Evolutionary conservation across 2,113 vertebrate species (phyloP).

Genomic region (Xenopus borealis): DNA sequence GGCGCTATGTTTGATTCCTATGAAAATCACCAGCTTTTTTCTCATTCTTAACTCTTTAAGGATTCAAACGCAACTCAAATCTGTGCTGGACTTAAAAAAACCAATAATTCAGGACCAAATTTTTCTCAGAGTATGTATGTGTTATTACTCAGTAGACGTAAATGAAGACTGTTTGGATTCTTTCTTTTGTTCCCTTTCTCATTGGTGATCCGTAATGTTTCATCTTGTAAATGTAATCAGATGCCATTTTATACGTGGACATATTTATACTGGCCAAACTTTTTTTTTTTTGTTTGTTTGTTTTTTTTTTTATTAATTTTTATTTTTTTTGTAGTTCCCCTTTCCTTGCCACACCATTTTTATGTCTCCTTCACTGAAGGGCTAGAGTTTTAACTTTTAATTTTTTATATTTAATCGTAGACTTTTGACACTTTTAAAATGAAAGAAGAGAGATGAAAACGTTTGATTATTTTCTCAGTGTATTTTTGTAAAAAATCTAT

Average conservation of each 20-base stretch:
- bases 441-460: slow-evolving; percentile 87
- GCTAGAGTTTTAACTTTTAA: slow-evolving; percentile 99
- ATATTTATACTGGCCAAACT: slow-evolving; percentile 99
- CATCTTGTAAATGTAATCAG: slow-evolving; percentile 87
- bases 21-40: slow-evolving; percentile 96
- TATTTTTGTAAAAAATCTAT: slow-evolving; percentile 99
- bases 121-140: slow-evolving; percentile 84
- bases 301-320: slow-evolving; percentile 58
- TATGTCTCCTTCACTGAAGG: slow-evolving; percentile 98
- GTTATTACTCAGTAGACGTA: slow-evolving; percentile 76
- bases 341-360: slow-evolving; percentile 86
- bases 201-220: slow-evolving; percentile 73
- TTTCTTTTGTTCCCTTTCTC: slow-evolving; percentile 63
- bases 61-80: slow-evolving; percentile 98
- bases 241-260: slow-evolving; percentile 98
- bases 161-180: slow-evolving; percentile 69
- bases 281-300: slow-evolving; percentile 65
- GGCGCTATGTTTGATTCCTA: slow-evolving; percentile 97
- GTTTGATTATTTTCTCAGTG: slow-evolving; percentile 99
- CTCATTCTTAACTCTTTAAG: slow-evolving; percentile 92
- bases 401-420: slow-evolving; percentile 99
- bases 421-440: slow-evolving; percentile 99
- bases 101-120: slow-evolving; percentile 95
- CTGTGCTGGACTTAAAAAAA: slow-evolving; percentile 93
- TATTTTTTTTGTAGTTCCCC: slow-evolving; percentile 73